Percentiles rank a stretch among this genome's conserved stretches.
Conservation (phyloP, 2,113 vertebrate genomes). For the Tenrec ecaudatus region DNA sequence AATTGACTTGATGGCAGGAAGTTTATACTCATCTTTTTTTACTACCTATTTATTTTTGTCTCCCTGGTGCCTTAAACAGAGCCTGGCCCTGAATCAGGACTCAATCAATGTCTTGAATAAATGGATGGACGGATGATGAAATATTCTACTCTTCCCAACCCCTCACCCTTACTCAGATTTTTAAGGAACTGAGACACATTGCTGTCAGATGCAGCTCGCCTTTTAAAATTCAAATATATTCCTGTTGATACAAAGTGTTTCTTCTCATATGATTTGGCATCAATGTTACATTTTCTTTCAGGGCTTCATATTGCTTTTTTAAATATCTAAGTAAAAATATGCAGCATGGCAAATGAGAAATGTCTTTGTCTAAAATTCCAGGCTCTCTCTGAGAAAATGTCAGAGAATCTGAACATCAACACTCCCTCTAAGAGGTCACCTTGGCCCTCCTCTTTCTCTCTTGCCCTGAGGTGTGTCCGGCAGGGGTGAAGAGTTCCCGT, state of each 20-base stretch:
- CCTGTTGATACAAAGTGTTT: conserved; percentile 83
- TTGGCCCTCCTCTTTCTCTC: background rate
- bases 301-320: conserved; percentile 81
- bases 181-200: conserved; percentile 75
- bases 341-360: conserved; percentile 76
- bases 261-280: conserved; percentile 83
- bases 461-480: background rate
- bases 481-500: background rate
- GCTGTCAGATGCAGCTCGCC: conserved; percentile 82
- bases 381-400: conserved; percentile 29
- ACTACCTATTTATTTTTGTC: background rate
- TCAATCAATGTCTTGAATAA: conserved; percentile 27
- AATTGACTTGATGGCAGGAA: too few species aligned
- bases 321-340: conserved; percentile 84
- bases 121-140: conserved; percentile 43
- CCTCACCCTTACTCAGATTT: conserved; percentile 27
- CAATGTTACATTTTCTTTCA: conserved; percentile 79
- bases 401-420: conserved; percentile 12
- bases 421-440: background rate
- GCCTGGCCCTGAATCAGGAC: conserved; percentile 34
- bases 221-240: conserved; percentile 85
- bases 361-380: conserved; percentile 76
- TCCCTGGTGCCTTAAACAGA: background rate
- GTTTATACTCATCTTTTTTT: background rate
- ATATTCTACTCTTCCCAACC: background rate